These are phyloP conservation scores for Drosophila navojoa DNA, from an alignment of 1,140 invertebrate species.

Conservation along the genomic window DNA sequence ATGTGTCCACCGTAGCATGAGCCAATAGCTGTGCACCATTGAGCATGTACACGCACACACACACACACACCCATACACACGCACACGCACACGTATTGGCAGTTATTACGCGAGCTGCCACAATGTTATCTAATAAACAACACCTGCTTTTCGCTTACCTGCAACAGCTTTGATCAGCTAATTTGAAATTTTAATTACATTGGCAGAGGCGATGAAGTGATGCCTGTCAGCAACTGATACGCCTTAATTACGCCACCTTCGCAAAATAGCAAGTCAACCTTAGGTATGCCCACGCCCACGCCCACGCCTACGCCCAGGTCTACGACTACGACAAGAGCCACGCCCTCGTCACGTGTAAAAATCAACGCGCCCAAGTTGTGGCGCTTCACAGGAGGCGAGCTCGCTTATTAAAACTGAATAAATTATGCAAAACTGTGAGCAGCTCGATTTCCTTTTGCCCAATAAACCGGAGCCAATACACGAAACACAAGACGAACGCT, in stretches of 20 bases:
- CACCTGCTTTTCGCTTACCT: conserved; percentile 19
- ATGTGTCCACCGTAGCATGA: conserved; percentile 50
- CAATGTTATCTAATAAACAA: conserved; percentile 35
- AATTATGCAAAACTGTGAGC: conserved; percentile 73
- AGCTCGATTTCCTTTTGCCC: conserved; percentile 42
- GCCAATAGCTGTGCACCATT: conserved; percentile 53
- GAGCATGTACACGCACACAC: not conserved
- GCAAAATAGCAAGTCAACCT: not conserved
- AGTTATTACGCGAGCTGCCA: not conserved
- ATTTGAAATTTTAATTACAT: conserved; percentile 79
- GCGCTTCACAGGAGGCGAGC: conserved; percentile 24
- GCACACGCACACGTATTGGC: not conserved
- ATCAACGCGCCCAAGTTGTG: conserved; percentile 39
- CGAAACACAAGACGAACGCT: conserved; percentile 51
- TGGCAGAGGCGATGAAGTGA: conserved; percentile 48
- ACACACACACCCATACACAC: not conserved
- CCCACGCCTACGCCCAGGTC: not conserved
- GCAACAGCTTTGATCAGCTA: conserved; percentile 39
- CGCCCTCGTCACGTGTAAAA: conserved; percentile 44
- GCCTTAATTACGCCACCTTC: conserved; percentile 67
- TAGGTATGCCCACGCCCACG: not conserved
- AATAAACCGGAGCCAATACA: conserved; percentile 15
- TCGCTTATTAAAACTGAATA: conserved; percentile 80
- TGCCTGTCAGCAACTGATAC: conserved; percentile 68
- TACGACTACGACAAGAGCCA: not conserved